A percentile compares a stretch with the other conserved stretches of the same genome.
Conservation (phyloP, 2,113 vertebrate genomes). For the Carassius gibelio region DNA sequence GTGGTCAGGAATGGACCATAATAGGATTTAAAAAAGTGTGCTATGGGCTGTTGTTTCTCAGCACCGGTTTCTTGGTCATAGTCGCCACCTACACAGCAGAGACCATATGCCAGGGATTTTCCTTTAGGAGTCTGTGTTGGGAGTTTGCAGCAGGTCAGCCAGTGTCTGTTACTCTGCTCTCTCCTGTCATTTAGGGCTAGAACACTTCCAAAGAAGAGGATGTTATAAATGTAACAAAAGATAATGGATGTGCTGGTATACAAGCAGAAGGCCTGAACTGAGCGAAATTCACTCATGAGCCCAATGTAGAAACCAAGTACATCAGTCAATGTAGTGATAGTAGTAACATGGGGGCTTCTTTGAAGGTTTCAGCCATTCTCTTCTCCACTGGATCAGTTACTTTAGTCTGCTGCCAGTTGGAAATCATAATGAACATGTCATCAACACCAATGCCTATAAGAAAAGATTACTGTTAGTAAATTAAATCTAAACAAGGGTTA, state of each 20-base stretch:
- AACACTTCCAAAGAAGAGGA: slow-evolving; percentile 81
- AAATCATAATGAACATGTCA: slow-evolving; percentile 87
- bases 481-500: background rate
- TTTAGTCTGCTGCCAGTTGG: slow-evolving; percentile 81
- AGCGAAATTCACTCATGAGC: slow-evolving; percentile 76
- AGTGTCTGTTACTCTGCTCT: slow-evolving; percentile 73
- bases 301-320: slow-evolving; percentile 85
- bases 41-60: slow-evolving; percentile 64
- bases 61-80: slow-evolving; percentile 54
- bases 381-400: slow-evolving; percentile 57
- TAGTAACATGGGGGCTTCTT: slow-evolving; percentile 80
- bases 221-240: slow-evolving; percentile 83
- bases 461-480: background rate
- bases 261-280: slow-evolving; percentile 79
- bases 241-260: slow-evolving; percentile 80
- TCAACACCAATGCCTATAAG: slow-evolving; percentile 81
- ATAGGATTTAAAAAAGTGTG: slow-evolving; percentile 73
- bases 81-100: slow-evolving; percentile 71
- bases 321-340: slow-evolving; percentile 82
- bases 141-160: slow-evolving; percentile 74
- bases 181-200: slow-evolving; percentile 79
- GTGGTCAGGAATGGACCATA: slow-evolving; percentile 74
- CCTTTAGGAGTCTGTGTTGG: slow-evolving; percentile 39
- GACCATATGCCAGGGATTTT: slow-evolving; percentile 26
- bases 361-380: slow-evolving; percentile 74